Evolutionary conservation across 92 coral and sea anemone genomes (phyloP).

Genomic region (Phenganax marumi): DNA sequence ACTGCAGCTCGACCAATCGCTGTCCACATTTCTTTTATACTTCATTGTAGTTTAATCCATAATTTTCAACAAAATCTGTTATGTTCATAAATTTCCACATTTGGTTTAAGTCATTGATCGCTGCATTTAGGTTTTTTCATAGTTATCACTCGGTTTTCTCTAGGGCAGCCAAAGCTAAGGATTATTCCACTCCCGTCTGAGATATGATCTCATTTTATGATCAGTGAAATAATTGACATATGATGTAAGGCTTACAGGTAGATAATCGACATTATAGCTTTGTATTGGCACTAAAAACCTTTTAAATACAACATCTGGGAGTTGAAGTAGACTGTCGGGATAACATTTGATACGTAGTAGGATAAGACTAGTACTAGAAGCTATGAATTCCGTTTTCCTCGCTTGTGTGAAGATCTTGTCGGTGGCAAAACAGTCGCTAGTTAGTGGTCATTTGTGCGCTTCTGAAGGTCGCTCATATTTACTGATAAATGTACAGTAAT

Average conservation of each 20-base stretch:
- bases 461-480: not conserved
- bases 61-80: not conserved
- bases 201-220: slow-evolving; percentile 30
- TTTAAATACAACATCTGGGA: not conserved
- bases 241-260: slow-evolving; percentile 22
- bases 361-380: too few species aligned
- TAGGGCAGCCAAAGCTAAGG: not conserved
- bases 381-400: not conserved
- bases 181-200: not conserved
- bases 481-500: too few species aligned
- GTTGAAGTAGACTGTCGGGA: not conserved
- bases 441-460: not conserved
- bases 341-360: not conserved
- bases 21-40: not conserved
- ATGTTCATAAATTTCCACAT: not conserved
- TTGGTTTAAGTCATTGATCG: not conserved
- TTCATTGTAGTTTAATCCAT: slow-evolving; percentile 3
- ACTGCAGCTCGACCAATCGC: not conserved
- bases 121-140: not conserved
- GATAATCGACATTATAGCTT: not conserved
- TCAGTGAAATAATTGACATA: slow-evolving; percentile 9
- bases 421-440: slow-evolving; percentile 12
- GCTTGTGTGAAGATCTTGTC: not conserved
- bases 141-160: not conserved
- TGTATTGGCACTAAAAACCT: not conserved